phyloP scores from a whole-genome alignment of 2,888 invertebrate genomes.

The Caenorhabditis sp. region DNA sequence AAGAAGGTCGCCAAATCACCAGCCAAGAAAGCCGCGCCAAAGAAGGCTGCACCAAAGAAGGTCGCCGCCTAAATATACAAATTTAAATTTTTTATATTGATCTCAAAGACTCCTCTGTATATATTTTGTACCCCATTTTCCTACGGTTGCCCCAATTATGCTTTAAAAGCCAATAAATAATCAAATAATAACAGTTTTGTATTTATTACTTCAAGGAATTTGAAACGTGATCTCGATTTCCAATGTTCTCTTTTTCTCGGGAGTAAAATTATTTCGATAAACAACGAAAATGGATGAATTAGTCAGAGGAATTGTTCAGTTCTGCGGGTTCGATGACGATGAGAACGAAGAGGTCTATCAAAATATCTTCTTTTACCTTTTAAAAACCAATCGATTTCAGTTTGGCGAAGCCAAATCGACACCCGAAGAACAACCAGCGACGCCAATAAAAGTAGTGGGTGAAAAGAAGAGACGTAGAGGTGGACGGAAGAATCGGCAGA shows the following conservation, averaged over 20 bases:
- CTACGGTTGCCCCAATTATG: too few relatives aligned
- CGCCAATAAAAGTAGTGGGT: background rate
- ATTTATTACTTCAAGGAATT: too few relatives aligned
- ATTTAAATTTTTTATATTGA: too few relatives aligned
- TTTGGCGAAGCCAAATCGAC: background rate
- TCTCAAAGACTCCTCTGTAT: too few relatives aligned
- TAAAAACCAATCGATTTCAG: background rate
- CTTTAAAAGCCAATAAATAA: too few relatives aligned
- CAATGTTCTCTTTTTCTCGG: too few relatives aligned
- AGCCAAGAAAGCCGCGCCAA: slow-evolving; percentile 22
- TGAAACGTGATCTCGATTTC: too few relatives aligned
- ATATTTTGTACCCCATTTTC: too few relatives aligned
- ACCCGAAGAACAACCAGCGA: background rate
- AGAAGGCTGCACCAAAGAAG: background rate
- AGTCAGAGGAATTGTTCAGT: slow-evolving; percentile 5
- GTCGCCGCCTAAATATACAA: too few relatives aligned
- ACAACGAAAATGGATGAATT: background rate
- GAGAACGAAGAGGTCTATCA: slow-evolving; percentile 6
- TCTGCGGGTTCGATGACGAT: slow-evolving; percentile 25
- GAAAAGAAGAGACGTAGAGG: slow-evolving; percentile 23
- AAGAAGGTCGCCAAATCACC: slow-evolving; percentile 35
- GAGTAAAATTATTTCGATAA: background rate
- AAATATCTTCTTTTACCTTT: too few relatives aligned
- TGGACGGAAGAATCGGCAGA: slow-evolving; percentile 11
- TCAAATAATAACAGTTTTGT: too few relatives aligned